Conservation (phyloP, 64 coral and sea anemone genomes). For the Acropora tenuis region DNA sequence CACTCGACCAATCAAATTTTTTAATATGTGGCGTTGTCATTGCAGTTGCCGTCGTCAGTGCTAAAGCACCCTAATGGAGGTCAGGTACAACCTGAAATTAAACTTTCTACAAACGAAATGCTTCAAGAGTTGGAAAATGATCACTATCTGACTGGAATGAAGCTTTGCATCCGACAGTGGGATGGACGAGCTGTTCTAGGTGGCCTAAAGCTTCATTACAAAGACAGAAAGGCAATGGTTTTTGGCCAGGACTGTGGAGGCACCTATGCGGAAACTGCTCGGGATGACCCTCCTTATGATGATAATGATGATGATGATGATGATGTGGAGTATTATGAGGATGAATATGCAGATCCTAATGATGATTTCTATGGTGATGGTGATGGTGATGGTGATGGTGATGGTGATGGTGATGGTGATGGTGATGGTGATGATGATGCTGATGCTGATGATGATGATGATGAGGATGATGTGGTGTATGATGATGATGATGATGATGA, state of each 20-base stretch:
- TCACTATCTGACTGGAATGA: constrained; percentile 75
- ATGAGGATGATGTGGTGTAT: too few relatives aligned
- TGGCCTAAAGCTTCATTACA: constrained; percentile 79
- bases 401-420: too few relatives aligned
- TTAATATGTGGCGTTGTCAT: too few relatives aligned
- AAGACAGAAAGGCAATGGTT: constrained; percentile 37
- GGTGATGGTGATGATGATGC: constrained; percentile 30
- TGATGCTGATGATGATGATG: too few relatives aligned
- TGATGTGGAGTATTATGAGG: constrained; percentile 65
- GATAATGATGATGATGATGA: constrained; percentile 76
- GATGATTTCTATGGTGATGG: too few relatives aligned
- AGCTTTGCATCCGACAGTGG: constrained; percentile 88
- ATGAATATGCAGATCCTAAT: background rate
- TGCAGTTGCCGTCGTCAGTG: too few relatives aligned
- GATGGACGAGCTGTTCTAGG: constrained; percentile 81
- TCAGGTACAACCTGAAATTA: constrained; percentile 28
- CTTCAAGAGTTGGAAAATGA: constrained; percentile 20
- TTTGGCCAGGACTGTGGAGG: constrained; percentile 29
- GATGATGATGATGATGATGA: too few relatives aligned
- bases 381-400: background rate
- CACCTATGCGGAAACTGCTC: background rate
- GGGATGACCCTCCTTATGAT: constrained; percentile 5
- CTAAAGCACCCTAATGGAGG: background rate
- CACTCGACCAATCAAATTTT: too few relatives aligned
- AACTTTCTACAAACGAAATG: constrained; percentile 33